A percentile compares a stretch with the other conserved stretches of the same genome.
Evolutionary conservation across 2,797 vertebrate species (phyloP).

Genomic region (Clamator glandarius): DNA sequence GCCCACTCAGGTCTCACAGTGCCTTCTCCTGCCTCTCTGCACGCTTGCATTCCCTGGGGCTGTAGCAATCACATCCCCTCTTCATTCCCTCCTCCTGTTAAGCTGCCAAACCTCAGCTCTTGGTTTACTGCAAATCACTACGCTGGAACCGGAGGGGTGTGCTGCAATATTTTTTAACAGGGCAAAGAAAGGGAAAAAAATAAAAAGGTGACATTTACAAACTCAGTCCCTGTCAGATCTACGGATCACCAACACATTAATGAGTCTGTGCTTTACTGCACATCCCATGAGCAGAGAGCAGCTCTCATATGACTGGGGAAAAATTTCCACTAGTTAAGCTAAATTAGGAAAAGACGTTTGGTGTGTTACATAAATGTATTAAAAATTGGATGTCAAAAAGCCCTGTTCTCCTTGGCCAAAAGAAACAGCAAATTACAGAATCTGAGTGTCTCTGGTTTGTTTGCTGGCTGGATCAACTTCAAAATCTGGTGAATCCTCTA

Average conservation of each 20-base stretch:
- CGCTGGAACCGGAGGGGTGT: not conserved
- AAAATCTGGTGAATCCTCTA: slow-evolving; percentile 39
- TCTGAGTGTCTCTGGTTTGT: slow-evolving; percentile 72
- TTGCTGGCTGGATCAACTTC: slow-evolving; percentile 62
- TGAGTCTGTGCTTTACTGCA: slow-evolving; percentile 6
- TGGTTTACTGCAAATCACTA: not conserved
- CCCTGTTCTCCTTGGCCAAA: slow-evolving; percentile 56
- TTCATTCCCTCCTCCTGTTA: not conserved
- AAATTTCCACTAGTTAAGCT: slow-evolving; percentile 60
- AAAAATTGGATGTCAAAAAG: slow-evolving; percentile 67
- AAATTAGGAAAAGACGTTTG: slow-evolving; percentile 64
- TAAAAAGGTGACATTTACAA: slow-evolving; percentile 45
- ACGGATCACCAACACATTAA: slow-evolving; percentile 44
- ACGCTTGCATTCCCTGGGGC: not conserved
- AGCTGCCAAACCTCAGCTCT: not conserved
- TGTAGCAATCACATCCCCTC: not conserved
- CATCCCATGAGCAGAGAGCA: slow-evolving; percentile 27
- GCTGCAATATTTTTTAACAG: not conserved
- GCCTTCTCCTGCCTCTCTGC: not conserved
- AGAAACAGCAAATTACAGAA: slow-evolving; percentile 50
- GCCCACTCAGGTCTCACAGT: rapidly evolving
- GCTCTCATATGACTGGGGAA: slow-evolving; percentile 44
- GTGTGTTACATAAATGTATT: slow-evolving; percentile 68
- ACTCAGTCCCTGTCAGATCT: slow-evolving; percentile 35
- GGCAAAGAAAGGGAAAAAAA: not conserved